phyloP scores from a whole-genome alignment of 1,140 invertebrate genomes.

The Platyura marginata region DNA sequence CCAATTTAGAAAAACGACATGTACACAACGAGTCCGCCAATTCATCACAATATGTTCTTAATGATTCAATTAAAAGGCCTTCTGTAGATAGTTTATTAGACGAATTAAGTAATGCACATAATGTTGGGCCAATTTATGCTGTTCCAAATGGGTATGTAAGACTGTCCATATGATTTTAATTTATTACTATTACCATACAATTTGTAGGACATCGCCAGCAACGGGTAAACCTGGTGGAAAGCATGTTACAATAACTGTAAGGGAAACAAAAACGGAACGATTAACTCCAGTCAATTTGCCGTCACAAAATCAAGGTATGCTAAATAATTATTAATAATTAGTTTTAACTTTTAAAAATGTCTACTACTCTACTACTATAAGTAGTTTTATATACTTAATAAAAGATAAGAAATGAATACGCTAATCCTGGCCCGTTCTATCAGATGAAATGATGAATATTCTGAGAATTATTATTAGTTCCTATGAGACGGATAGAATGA shows the following conservation, averaged over 20 bases:
- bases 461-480: too few relatives aligned
- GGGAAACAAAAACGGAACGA: conserved; percentile 40
- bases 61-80: conserved; percentile 30
- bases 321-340: too few relatives aligned
- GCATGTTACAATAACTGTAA: conserved; percentile 46
- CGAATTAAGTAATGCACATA: conserved; percentile 43
- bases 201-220: too few relatives aligned
- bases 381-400: too few relatives aligned
- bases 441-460: too few relatives aligned
- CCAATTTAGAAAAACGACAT: conserved; percentile 23
- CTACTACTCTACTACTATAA: too few relatives aligned
- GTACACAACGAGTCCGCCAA: not conserved
- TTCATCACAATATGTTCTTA: conserved; percentile 1
- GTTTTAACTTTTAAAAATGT: too few relatives aligned
- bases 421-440: too few relatives aligned
- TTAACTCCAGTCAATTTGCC: conserved; percentile 19
- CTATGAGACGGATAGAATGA: too few relatives aligned
- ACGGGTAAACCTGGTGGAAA: conserved; percentile 35
- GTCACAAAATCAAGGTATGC: conserved; percentile 20
- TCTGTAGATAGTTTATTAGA: conserved; percentile 76
- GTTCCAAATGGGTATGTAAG: conserved; percentile 51
- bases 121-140: conserved; percentile 28
- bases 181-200: too few relatives aligned
- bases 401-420: too few relatives aligned
- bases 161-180: too few relatives aligned